These are phyloP conservation scores for Ennomos quercinarius DNA, from an alignment of 2,888 invertebrate genomes.

Conservation along the genomic window DNA sequence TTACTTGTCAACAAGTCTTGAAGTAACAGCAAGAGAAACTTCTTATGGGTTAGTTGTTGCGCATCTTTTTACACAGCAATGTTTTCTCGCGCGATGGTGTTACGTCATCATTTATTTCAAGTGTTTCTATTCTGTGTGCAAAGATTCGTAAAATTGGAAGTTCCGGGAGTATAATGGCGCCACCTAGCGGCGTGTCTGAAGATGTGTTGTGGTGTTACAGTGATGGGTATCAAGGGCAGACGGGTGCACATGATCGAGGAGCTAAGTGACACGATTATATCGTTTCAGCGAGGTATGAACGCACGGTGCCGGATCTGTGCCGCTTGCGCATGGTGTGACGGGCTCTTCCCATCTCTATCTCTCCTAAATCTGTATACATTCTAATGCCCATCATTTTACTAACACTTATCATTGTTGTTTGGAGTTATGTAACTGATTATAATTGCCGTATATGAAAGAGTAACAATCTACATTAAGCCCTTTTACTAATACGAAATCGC, in stretches of 20 bases:
- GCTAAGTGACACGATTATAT: slow-evolving; percentile 99
- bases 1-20: background rate
- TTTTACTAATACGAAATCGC: slow-evolving; percentile 14
- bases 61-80: slow-evolving; percentile 11
- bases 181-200: slow-evolving; percentile 53
- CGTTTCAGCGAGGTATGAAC: slow-evolving; percentile 98
- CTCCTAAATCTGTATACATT: slow-evolving; percentile 36
- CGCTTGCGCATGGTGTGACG: slow-evolving; percentile 77
- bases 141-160: slow-evolving; percentile 5
- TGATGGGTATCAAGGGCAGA: slow-evolving; percentile 99
- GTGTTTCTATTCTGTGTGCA: slow-evolving; percentile 2
- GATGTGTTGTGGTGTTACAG: slow-evolving; percentile 88
- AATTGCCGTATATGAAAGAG: background rate
- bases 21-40: too few relatives aligned
- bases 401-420: slow-evolving; percentile 29
- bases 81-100: background rate
- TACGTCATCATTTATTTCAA: too few relatives aligned
- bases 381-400: slow-evolving; percentile 30
- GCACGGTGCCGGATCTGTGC: slow-evolving; percentile 63
- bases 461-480: slow-evolving; percentile 8
- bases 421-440: slow-evolving; percentile 3
- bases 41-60: background rate
- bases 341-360: slow-evolving; percentile 51
- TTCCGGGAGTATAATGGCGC: slow-evolving; percentile 28
- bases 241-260: slow-evolving; percentile 99